Conservation (phyloP, 2,113 vertebrate genomes). For the Corythoichthys intestinalis region DNA sequence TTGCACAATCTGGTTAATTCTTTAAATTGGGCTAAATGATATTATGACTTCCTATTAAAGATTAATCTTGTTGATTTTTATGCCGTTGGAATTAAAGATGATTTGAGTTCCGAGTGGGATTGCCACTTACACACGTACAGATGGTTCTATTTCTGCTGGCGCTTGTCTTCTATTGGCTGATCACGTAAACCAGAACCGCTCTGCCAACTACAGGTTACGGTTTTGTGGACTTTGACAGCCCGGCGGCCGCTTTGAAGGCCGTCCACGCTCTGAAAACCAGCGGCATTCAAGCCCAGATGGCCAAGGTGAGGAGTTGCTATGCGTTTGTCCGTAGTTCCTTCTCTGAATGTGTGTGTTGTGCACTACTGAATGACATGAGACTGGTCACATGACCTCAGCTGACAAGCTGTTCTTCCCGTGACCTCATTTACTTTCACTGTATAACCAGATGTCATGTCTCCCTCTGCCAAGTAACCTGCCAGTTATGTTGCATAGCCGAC, state of each 20-base stretch:
- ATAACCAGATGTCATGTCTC: constrained; percentile 61
- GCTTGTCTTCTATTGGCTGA: background rate
- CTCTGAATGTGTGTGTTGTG: constrained; percentile 29
- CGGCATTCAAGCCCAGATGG: constrained; percentile 98
- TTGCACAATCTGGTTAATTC: no score
- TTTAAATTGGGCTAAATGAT: no score
- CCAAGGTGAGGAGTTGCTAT: constrained; percentile 84
- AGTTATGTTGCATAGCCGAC: constrained; percentile 30
- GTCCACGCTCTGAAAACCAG: constrained; percentile 94
- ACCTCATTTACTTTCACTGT: constrained; percentile 65
- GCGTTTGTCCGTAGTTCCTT: constrained; percentile 14
- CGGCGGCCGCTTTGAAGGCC: constrained; percentile 93
- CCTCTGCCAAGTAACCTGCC: constrained; percentile 59
- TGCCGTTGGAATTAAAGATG: no score
- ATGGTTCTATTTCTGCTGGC: background rate
- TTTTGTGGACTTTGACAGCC: constrained; percentile 99
- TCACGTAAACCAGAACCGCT: constrained; percentile 22
- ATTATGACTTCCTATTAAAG: no score
- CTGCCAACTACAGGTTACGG: constrained; percentile 84
- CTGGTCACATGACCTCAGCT: constrained; percentile 59
- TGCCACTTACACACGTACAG: background rate
- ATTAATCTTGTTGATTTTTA: no score
- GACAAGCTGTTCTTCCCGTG: constrained; percentile 63
- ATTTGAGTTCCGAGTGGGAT: no score
- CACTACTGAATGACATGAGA: constrained; percentile 50